phyloP scores from a whole-genome alignment of 2,888 invertebrate species.

The Campoplex nolae region DNA sequence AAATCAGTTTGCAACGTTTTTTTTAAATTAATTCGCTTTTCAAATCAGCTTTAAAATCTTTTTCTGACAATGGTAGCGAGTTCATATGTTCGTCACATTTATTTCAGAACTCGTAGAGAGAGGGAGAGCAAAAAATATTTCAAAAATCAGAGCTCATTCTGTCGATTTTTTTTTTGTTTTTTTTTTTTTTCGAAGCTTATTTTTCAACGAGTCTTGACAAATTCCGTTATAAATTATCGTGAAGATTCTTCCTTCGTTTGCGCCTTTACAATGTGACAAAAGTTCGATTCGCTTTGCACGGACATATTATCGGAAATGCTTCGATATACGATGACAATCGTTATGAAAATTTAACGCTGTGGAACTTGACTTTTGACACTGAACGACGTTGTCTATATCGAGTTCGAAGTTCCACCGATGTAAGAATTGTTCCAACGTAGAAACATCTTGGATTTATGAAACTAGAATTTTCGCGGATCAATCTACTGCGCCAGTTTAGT shows the following conservation, averaged over 20 bases:
- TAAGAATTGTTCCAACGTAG: conserved; percentile 19
- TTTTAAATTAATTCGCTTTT: too few relatives aligned
- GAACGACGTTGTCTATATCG: conserved; percentile 23
- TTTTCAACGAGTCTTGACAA: too few relatives aligned
- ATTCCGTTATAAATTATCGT: too few relatives aligned
- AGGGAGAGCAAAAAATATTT: too few relatives aligned
- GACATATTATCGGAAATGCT: not conserved
- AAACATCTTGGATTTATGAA: not conserved
- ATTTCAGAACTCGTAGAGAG: too few relatives aligned
- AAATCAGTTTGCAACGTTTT: too few relatives aligned
- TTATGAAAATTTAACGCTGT: conserved; percentile 68
- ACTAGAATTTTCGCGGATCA: not conserved
- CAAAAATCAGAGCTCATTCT: too few relatives aligned
- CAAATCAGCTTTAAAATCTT: too few relatives aligned
- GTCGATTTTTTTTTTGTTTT: too few relatives aligned
- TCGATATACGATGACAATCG: conserved; percentile 65
- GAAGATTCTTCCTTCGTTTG: not conserved
- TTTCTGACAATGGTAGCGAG: too few relatives aligned
- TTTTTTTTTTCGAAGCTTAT: too few relatives aligned
- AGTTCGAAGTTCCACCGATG: not conserved
- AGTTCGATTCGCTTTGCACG: conserved; percentile 2
- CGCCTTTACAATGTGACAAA: not conserved
- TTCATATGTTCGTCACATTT: too few relatives aligned
- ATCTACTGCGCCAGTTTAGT: not conserved
- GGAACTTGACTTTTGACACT: conserved; percentile 75